Evolutionary conservation across 2,113 vertebrate species (phyloP).

Genomic region (Lanius collurio): DNA sequence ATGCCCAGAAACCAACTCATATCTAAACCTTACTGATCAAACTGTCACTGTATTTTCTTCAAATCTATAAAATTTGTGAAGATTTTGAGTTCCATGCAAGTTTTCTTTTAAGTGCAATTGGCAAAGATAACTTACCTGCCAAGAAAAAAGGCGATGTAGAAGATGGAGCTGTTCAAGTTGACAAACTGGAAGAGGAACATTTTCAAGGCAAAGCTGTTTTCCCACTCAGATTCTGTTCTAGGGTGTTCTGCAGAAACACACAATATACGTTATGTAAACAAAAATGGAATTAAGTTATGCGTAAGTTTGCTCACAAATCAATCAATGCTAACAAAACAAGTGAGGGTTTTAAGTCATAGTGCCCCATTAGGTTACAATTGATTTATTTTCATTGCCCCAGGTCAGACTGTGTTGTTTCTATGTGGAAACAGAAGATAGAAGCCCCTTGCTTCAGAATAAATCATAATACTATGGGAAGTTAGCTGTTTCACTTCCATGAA

Average conservation of each 20-base stretch:
- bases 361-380: not conserved
- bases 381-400: not conserved
- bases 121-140: constrained; percentile 81
- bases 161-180: constrained; percentile 97
- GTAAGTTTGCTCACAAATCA: not conserved
- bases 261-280: not conserved
- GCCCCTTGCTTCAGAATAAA: not conserved
- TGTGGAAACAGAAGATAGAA: not conserved
- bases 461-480: not conserved
- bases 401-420: not conserved
- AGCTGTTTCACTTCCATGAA: not conserved
- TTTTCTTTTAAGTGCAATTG: not conserved
- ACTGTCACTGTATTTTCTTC: not conserved
- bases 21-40: not conserved
- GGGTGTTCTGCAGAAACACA: constrained; percentile 84
- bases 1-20: not conserved
- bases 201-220: constrained; percentile 98
- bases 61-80: not conserved
- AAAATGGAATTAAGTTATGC: not conserved
- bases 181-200: constrained; percentile 99
- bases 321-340: not conserved
- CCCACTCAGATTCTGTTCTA: constrained; percentile 97
- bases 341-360: not conserved
- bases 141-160: constrained; percentile 98
- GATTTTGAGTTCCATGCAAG: not conserved